A percentile compares a stretch with the other conserved stretches of the same genome.
Evolutionary conservation across 2,113 vertebrate species (phyloP).

Genomic region (Zosterops hypoxanthus): DNA sequence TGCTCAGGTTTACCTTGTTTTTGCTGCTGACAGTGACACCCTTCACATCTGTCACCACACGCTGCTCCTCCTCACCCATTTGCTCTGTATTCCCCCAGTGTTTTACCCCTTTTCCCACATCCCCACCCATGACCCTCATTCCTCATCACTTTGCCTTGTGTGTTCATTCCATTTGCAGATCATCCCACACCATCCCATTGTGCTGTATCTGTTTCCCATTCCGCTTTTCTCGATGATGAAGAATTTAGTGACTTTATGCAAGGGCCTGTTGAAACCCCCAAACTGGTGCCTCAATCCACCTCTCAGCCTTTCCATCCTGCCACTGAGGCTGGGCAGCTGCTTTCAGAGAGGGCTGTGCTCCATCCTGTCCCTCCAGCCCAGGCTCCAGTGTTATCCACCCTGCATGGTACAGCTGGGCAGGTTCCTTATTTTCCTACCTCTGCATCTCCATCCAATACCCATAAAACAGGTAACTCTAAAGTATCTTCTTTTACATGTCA

Average conservation of each 20-base stretch:
- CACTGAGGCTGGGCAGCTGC: constrained; percentile 71
- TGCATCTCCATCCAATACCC: constrained; percentile 69
- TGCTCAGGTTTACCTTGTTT: neutral
- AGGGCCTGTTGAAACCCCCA: constrained; percentile 81
- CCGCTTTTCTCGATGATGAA: constrained; percentile 87
- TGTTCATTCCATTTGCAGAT: constrained; percentile 91
- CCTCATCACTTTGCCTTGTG: constrained; percentile 62
- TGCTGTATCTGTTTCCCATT: constrained; percentile 83
- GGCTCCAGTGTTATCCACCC: constrained; percentile 69
- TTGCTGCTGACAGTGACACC: neutral
- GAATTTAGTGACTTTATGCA: constrained; percentile 99
- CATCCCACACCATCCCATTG: constrained; percentile 89
- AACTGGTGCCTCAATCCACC: constrained; percentile 65
- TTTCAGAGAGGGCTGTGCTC: constrained; percentile 72
- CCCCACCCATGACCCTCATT: neutral
- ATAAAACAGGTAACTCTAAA: constrained; percentile 73
- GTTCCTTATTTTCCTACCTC: constrained; percentile 71
- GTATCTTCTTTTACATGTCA: neutral
- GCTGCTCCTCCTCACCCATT: neutral
- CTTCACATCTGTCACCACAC: neutral
- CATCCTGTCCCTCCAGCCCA: constrained; percentile 82
- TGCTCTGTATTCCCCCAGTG: neutral
- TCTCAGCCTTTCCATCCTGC: constrained; percentile 72
- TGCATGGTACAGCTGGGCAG: constrained; percentile 65
- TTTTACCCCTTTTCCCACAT: neutral